These are phyloP conservation scores for Chloropsis hardwickii DNA, from an alignment of 2,113 vertebrate genomes.

Conservation along the genomic window DNA sequence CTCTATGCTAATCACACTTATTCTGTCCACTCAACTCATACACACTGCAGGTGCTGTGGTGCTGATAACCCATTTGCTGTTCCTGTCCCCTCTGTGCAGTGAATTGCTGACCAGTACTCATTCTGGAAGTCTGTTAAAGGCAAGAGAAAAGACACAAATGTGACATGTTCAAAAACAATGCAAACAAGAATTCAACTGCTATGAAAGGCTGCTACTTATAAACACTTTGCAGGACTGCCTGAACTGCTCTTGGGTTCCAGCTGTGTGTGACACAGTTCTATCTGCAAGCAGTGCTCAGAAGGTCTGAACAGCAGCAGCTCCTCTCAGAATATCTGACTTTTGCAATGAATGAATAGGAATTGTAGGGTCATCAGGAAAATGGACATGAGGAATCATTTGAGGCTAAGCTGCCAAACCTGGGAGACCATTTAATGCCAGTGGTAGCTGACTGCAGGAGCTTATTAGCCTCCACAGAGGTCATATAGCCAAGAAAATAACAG, in stretches of 20 bases:
- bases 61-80: not conserved
- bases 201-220: not conserved
- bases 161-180: not conserved
- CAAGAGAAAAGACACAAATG: not conserved
- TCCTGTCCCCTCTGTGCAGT: not conserved
- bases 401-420: not conserved
- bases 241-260: not conserved
- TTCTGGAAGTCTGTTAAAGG: not conserved
- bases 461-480: not conserved
- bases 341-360: not conserved
- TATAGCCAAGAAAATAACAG: not conserved
- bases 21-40: not conserved
- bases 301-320: not conserved
- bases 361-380: not conserved
- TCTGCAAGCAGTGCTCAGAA: not conserved
- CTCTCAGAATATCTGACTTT: not conserved
- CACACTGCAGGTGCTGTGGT: not conserved
- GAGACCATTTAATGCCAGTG: not conserved
- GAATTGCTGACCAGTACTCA: not conserved
- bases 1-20: not conserved
- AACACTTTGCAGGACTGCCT: not conserved
- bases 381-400: not conserved
- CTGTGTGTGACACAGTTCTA: not conserved
- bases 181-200: not conserved
- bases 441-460: not conserved